phyloP scores from a whole-genome alignment of 2,113 vertebrate species.

The Uropsilus gracilis region DNA sequence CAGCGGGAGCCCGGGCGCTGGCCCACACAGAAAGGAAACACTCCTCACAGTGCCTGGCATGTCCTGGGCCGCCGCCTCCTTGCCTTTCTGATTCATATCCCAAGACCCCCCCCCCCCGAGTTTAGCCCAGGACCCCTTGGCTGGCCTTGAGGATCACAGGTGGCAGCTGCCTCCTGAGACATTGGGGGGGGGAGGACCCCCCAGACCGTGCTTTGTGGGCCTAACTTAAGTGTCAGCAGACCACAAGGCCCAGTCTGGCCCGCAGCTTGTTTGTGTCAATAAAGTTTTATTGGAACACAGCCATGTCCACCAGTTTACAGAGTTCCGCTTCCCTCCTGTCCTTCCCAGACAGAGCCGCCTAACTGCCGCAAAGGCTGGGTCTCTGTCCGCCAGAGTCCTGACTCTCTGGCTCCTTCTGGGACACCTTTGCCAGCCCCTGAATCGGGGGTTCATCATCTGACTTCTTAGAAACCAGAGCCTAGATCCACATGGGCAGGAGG shows the following conservation, averaged over 20 bases:
- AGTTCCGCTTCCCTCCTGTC: neutral
- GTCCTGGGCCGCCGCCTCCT: no score
- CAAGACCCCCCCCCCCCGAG: neutral
- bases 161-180: neutral
- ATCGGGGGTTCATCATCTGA: no score
- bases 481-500: neutral
- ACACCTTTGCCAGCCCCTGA: neutral
- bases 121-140: neutral
- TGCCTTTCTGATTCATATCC: neutral
- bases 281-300: neutral
- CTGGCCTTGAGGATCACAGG: neutral
- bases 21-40: neutral
- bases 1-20: neutral
- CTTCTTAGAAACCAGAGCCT: neutral
- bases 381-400: neutral
- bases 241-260: neutral
- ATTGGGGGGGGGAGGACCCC: neutral
- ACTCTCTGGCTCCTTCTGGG: neutral
- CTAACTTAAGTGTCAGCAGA: neutral
- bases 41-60: neutral
- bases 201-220: neutral
- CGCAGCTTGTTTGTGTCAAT: neutral
- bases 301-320: neutral
- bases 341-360: neutral
- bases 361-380: neutral